Evolutionary conservation across 2,888 invertebrate species (phyloP).

Genomic region (Penaeus monodon): DNA sequence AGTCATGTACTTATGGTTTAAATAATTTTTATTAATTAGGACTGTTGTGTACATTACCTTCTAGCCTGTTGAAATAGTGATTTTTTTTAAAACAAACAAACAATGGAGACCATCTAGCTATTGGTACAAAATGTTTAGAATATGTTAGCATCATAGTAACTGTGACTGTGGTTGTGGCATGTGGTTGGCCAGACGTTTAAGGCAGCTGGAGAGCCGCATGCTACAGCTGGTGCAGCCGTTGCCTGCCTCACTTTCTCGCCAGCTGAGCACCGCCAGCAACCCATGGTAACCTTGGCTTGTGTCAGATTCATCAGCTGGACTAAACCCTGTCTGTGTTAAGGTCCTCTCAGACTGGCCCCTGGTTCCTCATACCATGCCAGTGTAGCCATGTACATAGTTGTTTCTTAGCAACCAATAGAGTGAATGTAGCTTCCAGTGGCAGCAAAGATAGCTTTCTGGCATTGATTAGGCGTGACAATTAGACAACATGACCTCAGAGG

Average conservation of each 20-base stretch:
- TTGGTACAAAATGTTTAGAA: slow-evolving; percentile 11
- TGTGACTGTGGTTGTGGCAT: slow-evolving; percentile 46
- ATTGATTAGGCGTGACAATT: not conserved
- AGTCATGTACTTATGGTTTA: no score
- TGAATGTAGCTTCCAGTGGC: slow-evolving; percentile 22
- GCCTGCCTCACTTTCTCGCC: slow-evolving; percentile 52
- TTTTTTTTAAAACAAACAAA: no score
- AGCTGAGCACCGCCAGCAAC: slow-evolving; percentile 51
- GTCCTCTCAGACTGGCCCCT: slow-evolving; percentile 32
- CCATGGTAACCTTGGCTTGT: slow-evolving; percentile 55
- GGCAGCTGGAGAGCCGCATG: slow-evolving; percentile 63
- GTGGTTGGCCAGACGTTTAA: slow-evolving; percentile 56
- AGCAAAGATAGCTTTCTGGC: slow-evolving; percentile 6
- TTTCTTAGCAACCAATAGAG: slow-evolving; percentile 43
- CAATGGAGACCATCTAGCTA: no score
- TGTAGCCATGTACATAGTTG: not conserved
- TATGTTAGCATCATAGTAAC: slow-evolving; percentile 32
- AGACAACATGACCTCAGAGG: slow-evolving; percentile 6
- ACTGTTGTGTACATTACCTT: no score
- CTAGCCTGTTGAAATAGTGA: no score
- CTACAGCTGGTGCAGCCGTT: slow-evolving; percentile 60
- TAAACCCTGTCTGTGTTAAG: slow-evolving; percentile 30
- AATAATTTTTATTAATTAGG: no score
- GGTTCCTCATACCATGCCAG: slow-evolving; percentile 26
- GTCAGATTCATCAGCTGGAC: slow-evolving; percentile 27